These are phyloP conservation scores for Xyrauchen texanus DNA, from an alignment of 2,113 vertebrate genomes.

Conservation along the genomic window DNA sequence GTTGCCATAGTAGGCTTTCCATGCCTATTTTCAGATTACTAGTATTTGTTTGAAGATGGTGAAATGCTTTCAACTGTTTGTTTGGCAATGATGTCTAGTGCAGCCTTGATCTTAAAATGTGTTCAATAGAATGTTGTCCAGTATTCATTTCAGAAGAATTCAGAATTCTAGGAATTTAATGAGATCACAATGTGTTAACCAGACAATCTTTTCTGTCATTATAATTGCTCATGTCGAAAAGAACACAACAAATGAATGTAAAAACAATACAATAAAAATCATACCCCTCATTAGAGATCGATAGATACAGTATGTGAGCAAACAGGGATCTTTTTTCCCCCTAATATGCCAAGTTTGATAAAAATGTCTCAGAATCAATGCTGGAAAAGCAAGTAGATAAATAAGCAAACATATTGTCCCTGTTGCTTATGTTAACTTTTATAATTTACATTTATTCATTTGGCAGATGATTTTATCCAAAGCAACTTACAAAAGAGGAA, in stretches of 20 bases:
- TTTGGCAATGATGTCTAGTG: conserved; percentile 50
- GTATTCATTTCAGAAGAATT: conserved; percentile 73
- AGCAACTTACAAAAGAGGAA: no score
- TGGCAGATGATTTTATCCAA: no score
- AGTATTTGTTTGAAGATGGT: conserved; percentile 68
- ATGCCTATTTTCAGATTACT: conserved; percentile 62
- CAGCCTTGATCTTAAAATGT: conserved; percentile 53
- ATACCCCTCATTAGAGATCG: conserved; percentile 62
- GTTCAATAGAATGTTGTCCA: conserved; percentile 67
- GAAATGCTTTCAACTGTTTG: conserved; percentile 54
- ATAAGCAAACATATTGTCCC: neutral
- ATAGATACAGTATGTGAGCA: conserved; percentile 9
- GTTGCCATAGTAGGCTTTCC: conserved; percentile 65
- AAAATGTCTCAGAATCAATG: conserved; percentile 30
- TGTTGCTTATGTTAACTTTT: neutral
- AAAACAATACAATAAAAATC: conserved; percentile 62
- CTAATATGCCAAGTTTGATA: conserved; percentile 11
- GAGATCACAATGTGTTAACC: conserved; percentile 63
- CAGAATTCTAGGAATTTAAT: conserved; percentile 77
- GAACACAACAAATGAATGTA: conserved; percentile 54
- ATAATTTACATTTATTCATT: no score
- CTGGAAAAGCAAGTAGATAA: neutral
- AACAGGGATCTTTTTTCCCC: conserved; percentile 33
- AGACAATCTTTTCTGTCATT: conserved; percentile 71
- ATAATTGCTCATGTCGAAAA: conserved; percentile 69